Percentiles rank a stretch among this genome's conserved stretches.
Conservation (phyloP, 1,140 invertebrate genomes). For the Arion vulgaris region DNA sequence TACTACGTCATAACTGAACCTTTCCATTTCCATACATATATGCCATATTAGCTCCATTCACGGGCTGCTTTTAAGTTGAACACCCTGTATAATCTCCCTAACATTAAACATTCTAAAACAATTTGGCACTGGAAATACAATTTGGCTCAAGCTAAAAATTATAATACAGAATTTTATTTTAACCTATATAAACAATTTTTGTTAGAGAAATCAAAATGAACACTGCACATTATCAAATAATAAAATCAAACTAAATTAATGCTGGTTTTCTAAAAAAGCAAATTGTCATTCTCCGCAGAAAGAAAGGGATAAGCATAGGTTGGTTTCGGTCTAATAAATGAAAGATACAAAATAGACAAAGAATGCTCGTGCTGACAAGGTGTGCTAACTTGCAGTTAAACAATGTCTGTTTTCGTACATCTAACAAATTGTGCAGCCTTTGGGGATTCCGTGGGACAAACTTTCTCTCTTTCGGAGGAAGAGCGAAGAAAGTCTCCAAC, state of each 20-base stretch:
- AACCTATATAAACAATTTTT: no score
- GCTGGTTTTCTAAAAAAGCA: not conserved
- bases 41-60: no score
- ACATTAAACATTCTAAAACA: no score
- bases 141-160: no score
- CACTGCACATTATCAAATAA: not conserved
- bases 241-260: no score
- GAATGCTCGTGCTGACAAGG: not conserved
- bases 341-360: not conserved
- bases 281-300: not conserved
- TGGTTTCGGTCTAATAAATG: not conserved
- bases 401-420: conserved; percentile 48
- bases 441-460: conserved; percentile 63
- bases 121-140: no score
- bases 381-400: conserved; percentile 21
- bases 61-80: no score
- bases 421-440: conserved; percentile 57
- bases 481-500: conserved; percentile 69
- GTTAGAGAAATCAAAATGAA: not conserved
- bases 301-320: not conserved
- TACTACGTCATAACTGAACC: no score
- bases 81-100: no score
- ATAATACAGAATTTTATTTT: not conserved
- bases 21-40: no score
- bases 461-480: conserved; percentile 65